These are phyloP conservation scores for Danaus chrysippus DNA, from an alignment of 2,888 invertebrate species.

Conservation along the genomic window DNA sequence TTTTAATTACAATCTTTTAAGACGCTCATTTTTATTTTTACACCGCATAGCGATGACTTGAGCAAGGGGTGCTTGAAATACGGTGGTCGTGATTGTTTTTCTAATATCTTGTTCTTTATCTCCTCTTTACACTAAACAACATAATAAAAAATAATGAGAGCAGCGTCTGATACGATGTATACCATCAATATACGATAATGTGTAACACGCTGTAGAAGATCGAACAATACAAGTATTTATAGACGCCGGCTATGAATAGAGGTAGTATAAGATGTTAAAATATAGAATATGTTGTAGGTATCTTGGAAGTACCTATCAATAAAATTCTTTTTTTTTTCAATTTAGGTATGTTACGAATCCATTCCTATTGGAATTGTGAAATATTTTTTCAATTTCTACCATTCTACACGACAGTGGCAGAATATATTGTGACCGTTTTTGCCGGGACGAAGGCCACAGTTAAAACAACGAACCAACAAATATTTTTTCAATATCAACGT, in stretches of 20 bases:
- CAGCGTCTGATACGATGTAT: slow-evolving; percentile 10
- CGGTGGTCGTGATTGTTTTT: slow-evolving; percentile 25
- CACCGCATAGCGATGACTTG: slow-evolving; percentile 26
- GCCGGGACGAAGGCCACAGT: too few relatives aligned
- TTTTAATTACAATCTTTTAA: slow-evolving; percentile 40
- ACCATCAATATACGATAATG: slow-evolving; percentile 5
- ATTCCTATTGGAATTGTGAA: too few relatives aligned
- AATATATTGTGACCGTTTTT: too few relatives aligned
- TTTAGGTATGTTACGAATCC: too few relatives aligned
- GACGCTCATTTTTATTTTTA: slow-evolving; percentile 30
- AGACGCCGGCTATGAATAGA: not conserved
- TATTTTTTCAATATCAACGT: too few relatives aligned
- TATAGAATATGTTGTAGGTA: too few relatives aligned
- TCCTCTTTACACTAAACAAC: slow-evolving; percentile 18
- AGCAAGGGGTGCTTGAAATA: slow-evolving; percentile 25
- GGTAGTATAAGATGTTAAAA: not conserved
- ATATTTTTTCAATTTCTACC: too few relatives aligned
- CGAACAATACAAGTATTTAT: slow-evolving; percentile 4
- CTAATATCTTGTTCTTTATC: slow-evolving; percentile 26
- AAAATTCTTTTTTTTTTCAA: too few relatives aligned
- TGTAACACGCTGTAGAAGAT: not conserved
- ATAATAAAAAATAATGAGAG: slow-evolving; percentile 23
- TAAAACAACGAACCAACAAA: too few relatives aligned
- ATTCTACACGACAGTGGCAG: too few relatives aligned
- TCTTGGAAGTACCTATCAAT: too few relatives aligned